Evolutionary conservation across 2,113 vertebrate species (phyloP).

Genomic region (Ageneiosus marmoratus): DNA sequence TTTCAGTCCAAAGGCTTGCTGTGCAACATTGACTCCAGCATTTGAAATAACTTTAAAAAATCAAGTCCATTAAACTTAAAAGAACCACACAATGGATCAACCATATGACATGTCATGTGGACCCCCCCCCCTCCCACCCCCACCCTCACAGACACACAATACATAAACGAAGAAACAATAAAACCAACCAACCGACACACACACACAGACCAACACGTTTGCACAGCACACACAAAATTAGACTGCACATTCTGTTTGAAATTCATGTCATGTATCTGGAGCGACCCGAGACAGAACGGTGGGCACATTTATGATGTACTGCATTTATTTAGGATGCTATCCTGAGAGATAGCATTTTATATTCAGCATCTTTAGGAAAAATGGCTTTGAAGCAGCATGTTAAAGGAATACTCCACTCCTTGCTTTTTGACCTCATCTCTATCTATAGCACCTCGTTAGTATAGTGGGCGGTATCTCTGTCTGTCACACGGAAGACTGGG

Average conservation of each 20-base stretch:
- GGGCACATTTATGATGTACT: background rate
- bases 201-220: conserved; percentile 2
- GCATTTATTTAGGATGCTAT: conserved; percentile 1
- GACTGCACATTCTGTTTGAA: conserved; percentile 21
- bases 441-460: background rate
- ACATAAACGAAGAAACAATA: background rate
- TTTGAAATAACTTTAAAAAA: conserved; percentile 51
- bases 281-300: conserved; percentile 2
- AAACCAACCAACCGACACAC: background rate
- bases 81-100: conserved; percentile 27
- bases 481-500: too few species aligned
- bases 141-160: background rate
- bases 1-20: conserved; percentile 21
- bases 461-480: too few species aligned
- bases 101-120: conserved; percentile 36
- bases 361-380: background rate
- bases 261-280: conserved; percentile 21
- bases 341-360: background rate
- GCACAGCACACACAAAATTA: conserved; percentile 3
- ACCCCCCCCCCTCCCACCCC: too few species aligned
- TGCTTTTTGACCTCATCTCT: too few species aligned
- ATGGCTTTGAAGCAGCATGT: background rate
- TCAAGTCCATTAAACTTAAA: conserved; percentile 52
- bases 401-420: background rate
- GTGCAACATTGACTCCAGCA: conserved; percentile 17